A percentile compares a stretch with the other conserved stretches of the same genome.
Conservation (phyloP, 2,797 vertebrate species). For the Nothura maculosa region DNA sequence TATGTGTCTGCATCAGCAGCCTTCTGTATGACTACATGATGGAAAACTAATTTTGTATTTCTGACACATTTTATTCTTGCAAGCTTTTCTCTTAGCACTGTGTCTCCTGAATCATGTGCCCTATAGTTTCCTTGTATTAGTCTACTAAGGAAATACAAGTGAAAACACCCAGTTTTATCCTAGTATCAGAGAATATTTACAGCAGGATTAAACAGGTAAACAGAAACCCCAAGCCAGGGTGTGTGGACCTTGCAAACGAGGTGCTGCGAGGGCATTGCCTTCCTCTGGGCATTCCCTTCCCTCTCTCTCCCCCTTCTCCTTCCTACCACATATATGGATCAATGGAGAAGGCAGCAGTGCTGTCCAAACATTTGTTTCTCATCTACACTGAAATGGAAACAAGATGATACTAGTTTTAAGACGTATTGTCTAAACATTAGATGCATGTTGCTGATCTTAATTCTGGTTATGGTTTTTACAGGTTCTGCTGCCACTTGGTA, state of each 20-base stretch:
- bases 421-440: background rate
- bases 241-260: background rate
- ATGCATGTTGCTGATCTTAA: fast-evolving
- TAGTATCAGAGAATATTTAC: background rate
- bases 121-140: background rate
- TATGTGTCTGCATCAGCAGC: background rate
- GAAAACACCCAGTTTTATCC: background rate
- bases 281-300: background rate
- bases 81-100: background rate
- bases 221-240: too few species aligned
- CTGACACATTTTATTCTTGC: background rate
- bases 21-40: background rate
- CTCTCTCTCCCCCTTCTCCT: background rate
- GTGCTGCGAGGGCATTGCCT: background rate
- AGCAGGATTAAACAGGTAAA: background rate
- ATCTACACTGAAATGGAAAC: background rate
- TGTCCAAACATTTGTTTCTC: background rate
- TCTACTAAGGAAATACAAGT: background rate
- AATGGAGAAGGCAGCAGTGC: background rate
- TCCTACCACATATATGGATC: fast-evolving
- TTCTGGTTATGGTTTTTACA: background rate
- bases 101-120: background rate
- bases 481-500: background rate
- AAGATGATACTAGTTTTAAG: background rate
- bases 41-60: slow-evolving; percentile 36